These are phyloP conservation scores for Euproctis similis DNA, from an alignment of 2,888 invertebrate genomes.

Conservation along the genomic window DNA sequence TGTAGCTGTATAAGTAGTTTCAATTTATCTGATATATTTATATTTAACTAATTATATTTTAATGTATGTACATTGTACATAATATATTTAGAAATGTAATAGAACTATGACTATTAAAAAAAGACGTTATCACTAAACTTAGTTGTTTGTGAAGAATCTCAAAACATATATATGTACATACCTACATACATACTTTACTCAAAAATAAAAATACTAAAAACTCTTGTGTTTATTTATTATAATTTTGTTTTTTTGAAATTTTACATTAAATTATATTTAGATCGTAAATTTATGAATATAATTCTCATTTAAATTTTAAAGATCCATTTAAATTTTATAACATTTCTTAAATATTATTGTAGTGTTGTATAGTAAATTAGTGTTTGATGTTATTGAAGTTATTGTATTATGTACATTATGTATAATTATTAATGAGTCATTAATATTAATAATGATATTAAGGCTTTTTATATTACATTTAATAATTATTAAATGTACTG, in stretches of 20 bases:
- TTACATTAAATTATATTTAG: conserved; percentile 37
- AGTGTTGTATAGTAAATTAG: conserved; percentile 38
- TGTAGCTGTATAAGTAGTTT: conserved; percentile 20
- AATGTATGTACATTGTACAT: too few species aligned
- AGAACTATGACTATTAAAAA: conserved; percentile 23
- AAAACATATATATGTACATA: conserved; percentile 55
- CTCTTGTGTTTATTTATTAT: conserved; percentile 57
- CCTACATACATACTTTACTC: too few species aligned
- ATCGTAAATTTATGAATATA: conserved; percentile 32
- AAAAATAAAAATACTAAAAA: too few species aligned
- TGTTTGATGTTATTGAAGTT: conserved; percentile 40
- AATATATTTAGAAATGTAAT: too few species aligned
- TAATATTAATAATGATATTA: too few species aligned
- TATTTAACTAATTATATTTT: too few species aligned
- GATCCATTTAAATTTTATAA: conserved; percentile 47
- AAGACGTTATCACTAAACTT: too few species aligned
- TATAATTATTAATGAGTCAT: too few species aligned
- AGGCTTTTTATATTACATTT: too few species aligned
- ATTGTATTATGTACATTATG: too few species aligned
- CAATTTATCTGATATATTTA: conserved; percentile 22
- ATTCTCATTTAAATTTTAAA: conserved; percentile 34
- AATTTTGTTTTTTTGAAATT: conserved; percentile 31
- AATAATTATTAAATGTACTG: too few species aligned
- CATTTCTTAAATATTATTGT: conserved; percentile 53
- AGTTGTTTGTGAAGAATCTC: conserved; percentile 57